Conservation (phyloP, 2,888 invertebrate species). For the Augochlorella aurata region DNA sequence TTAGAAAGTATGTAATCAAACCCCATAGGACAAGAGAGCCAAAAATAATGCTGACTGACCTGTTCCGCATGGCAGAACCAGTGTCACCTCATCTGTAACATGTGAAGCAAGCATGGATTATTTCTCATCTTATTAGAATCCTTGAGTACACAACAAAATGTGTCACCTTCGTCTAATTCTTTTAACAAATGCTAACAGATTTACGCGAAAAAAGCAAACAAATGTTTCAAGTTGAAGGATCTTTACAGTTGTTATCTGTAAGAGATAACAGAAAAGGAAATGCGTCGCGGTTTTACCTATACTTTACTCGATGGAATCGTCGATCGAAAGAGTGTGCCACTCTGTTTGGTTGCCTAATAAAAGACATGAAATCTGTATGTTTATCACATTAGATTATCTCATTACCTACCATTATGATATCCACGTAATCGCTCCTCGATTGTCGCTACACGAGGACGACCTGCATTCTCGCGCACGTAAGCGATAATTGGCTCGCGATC, state of each 20-base stretch:
- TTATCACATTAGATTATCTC: not conserved
- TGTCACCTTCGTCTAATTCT: not conserved
- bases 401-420: slow-evolving; percentile 54
- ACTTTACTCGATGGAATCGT: not conserved
- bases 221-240: not conserved
- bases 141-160: not conserved
- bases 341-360: not conserved
- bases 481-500: not conserved
- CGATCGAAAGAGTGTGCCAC: not conserved
- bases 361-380: not conserved
- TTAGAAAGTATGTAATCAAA: slow-evolving; percentile 83
- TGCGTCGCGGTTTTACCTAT: not conserved
- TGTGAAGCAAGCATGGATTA: not conserved
- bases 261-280: not conserved
- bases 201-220: not conserved
- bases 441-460: slow-evolving; percentile 27
- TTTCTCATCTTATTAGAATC: not conserved
- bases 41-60: slow-evolving; percentile 78
- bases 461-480: slow-evolving; percentile 32
- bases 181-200: not conserved
- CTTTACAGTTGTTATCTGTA: not conserved
- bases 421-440: slow-evolving; percentile 43
- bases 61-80: slow-evolving; percentile 80
- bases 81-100: slow-evolving; percentile 75
- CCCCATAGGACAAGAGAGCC: slow-evolving; percentile 84